Evolutionary conservation across 2,113 vertebrate species (phyloP).

Genomic region (Bettongia penicillata): DNA sequence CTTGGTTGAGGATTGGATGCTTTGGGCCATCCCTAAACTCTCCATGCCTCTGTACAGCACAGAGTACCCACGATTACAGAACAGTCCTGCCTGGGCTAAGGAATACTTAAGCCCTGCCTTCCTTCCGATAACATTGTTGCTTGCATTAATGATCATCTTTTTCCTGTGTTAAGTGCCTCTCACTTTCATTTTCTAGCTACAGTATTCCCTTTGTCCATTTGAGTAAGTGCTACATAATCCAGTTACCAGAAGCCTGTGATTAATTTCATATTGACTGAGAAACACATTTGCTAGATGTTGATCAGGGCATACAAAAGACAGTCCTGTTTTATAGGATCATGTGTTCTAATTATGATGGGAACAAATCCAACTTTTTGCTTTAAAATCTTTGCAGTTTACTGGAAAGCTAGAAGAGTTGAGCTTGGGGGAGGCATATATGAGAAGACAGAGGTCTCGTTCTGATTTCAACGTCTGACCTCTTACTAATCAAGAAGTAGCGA

Average conservation of each 20-base stretch:
- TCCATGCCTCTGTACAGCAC: not conserved
- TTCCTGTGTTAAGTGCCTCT: not conserved
- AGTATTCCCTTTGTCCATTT: not conserved
- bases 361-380: not conserved
- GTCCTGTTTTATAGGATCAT: not conserved
- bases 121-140: not conserved
- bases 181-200: not conserved
- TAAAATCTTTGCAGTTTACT: not conserved
- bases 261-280: slow-evolving; percentile 1
- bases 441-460: not conserved
- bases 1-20: not conserved
- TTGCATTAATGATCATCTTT: not conserved
- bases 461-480: not conserved
- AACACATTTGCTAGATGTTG: not conserved
- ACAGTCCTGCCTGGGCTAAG: not conserved
- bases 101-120: not conserved
- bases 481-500: not conserved
- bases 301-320: not conserved
- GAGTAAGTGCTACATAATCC: not conserved
- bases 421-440: not conserved
- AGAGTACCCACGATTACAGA: not conserved
- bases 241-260: not conserved
- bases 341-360: not conserved
- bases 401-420: not conserved
- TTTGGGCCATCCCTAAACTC: not conserved